Evolutionary conservation across 2,888 invertebrate species (phyloP), one percentile per base, ranked within the genome.

Genomic region (Drosophila subsilvestris): DNA sequence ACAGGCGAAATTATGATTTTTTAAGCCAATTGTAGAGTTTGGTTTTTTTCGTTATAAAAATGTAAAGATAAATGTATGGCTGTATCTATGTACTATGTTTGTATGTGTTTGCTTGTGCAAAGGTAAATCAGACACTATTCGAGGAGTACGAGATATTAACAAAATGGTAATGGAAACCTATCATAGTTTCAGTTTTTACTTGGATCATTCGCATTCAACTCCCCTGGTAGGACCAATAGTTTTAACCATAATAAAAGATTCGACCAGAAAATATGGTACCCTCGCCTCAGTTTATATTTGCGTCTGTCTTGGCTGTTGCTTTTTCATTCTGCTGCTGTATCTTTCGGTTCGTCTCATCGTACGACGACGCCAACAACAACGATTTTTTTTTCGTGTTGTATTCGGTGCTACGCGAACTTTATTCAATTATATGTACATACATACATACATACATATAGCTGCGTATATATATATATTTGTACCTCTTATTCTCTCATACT

Each of bases 241-340:
- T 65, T 25, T 65, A 37, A 1, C 18, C 25, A 56, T 62, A 57
- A 44, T 66, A 55, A 48, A 53, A 67, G 48, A 63, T 73, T 58
- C 8, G 17, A 54, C 59, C 37, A 32, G 43, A 37, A 63, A 66
- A 76, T 76, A 76, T 68, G 76, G 72, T 65, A 72, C 48, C 75
- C 74, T 74, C 69, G 71, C 78, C 68, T 78, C 58, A 61, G 71
- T 68, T 68, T 57, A 51, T 62, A 66, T 71, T 59, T 74, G 68
- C 69, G 58, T 83, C 66, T 69, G 76, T 59, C 79, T 78, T 71
- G 70, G 82, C 67, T 85, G 72, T 74, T 79, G 79, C 74, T 85
- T 49, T 74, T 67, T 57, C 67, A 67, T 60, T 76, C 55, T 78
- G 82, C 67, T 81, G 79, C 80, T 81, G 86, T 76, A 74, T 81